These are phyloP conservation scores for Nixonia krombeini DNA, from an alignment of 1,140 invertebrate genomes.

Conservation along the genomic window DNA sequence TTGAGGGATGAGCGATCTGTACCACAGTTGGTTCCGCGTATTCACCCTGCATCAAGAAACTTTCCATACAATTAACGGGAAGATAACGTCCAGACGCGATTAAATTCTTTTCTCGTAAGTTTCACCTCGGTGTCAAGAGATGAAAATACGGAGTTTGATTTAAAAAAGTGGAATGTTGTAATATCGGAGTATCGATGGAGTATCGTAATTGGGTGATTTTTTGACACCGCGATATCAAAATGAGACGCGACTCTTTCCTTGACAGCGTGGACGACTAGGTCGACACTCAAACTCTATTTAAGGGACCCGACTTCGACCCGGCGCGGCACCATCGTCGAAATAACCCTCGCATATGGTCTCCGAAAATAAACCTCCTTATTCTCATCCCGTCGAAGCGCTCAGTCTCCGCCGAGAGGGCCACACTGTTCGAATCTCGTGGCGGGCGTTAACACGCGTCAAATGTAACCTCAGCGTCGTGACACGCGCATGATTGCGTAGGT, in stretches of 20 bases:
- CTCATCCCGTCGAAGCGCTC: constrained; percentile 55
- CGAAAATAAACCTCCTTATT: constrained; percentile 71
- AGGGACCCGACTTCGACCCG: constrained; percentile 34
- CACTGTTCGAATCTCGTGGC: constrained; percentile 31
- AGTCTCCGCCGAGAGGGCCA: constrained; percentile 18
- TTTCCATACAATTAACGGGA: constrained; percentile 13
- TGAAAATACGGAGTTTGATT: too few species aligned
- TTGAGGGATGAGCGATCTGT: constrained; percentile 8
- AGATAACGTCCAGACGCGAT: too few species aligned
- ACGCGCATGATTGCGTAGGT: constrained; percentile 38
- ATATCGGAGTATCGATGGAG: too few species aligned
- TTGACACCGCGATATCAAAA: background rate
- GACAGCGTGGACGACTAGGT: constrained; percentile 22
- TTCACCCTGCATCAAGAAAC: constrained; percentile 23
- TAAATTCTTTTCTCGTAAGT: too few species aligned
- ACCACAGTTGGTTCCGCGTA: constrained; percentile 17
- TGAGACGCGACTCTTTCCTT: background rate
- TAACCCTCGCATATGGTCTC: constrained; percentile 69
- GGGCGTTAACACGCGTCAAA: constrained; percentile 34
- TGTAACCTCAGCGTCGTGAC: constrained; percentile 28
- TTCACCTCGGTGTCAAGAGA: too few species aligned
- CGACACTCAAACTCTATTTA: constrained; percentile 34
- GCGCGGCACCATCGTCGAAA: constrained; percentile 59
- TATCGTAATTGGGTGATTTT: too few species aligned
- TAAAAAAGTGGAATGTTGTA: too few species aligned